These are phyloP conservation scores for Eulithis testata DNA, from an alignment of 2,888 invertebrate genomes.

Conservation along the genomic window DNA sequence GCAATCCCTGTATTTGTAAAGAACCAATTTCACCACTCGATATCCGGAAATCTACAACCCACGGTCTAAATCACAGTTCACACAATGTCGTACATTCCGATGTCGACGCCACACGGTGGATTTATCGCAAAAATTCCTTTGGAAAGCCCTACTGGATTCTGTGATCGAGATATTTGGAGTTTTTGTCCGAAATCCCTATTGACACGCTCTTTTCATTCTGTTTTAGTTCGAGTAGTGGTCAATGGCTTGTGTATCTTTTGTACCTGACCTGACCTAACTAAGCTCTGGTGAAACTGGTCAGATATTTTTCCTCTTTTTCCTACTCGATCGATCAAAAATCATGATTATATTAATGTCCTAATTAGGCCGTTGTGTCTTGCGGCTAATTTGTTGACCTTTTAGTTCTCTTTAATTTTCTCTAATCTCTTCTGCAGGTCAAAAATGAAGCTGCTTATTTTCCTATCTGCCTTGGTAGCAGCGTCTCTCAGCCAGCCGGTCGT, in stretches of 20 bases:
- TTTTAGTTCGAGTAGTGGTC: neutral
- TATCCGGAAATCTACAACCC: constrained; percentile 7
- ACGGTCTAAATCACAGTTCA: constrained; percentile 18
- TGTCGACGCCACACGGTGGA: constrained; percentile 11
- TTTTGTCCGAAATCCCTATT: constrained; percentile 23
- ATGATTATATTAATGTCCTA: too few relatives aligned
- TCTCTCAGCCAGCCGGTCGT: constrained; percentile 27
- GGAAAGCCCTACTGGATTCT: constrained; percentile 17
- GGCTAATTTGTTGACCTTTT: neutral
- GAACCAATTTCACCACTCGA: constrained; percentile 1
- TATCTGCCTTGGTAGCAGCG: constrained; percentile 20
- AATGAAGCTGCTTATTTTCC: constrained; percentile 28
- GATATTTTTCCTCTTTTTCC: too few relatives aligned
- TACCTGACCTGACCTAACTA: too few relatives aligned
- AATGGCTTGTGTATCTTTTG: neutral
- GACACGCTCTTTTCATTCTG: constrained; percentile 7
- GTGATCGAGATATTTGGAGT: constrained; percentile 18
- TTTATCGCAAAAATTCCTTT: constrained; percentile 28
- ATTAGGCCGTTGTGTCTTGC: too few relatives aligned
- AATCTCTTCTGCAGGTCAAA: constrained; percentile 3
- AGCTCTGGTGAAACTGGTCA: too few relatives aligned
- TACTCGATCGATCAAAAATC: too few relatives aligned
- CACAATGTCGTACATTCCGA: constrained; percentile 17
- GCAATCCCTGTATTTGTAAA: constrained; percentile 5
- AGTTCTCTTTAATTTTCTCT: neutral